These are phyloP conservation scores for Choloepus didactylus DNA, from an alignment of 2,797 vertebrate species.

Conservation along the genomic window DNA sequence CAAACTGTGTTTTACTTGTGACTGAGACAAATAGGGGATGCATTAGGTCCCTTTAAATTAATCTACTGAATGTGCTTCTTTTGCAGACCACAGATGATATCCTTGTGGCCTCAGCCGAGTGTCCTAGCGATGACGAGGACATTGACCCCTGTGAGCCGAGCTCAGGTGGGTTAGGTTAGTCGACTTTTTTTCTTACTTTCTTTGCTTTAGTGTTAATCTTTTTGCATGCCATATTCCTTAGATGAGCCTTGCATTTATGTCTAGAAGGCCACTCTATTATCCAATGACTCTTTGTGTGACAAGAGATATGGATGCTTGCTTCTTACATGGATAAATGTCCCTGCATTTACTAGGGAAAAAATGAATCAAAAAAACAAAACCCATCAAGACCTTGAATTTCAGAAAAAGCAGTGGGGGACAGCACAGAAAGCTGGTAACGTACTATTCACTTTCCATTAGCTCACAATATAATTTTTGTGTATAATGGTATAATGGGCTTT, in stretches of 20 bases:
- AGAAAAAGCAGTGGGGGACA: neutral
- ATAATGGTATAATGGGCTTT: constrained; percentile 30
- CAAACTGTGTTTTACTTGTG: neutral
- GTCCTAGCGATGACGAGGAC: constrained; percentile 99
- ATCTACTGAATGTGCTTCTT: constrained; percentile 78
- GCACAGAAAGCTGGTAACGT: neutral
- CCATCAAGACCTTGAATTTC: neutral
- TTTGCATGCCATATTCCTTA: constrained; percentile 84
- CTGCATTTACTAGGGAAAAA: neutral
- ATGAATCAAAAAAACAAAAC: neutral
- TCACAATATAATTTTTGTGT: constrained; percentile 5
- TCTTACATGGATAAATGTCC: neutral
- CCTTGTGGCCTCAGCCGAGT: constrained; percentile 98
- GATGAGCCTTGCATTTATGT: neutral
- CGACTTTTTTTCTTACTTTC: constrained; percentile 97
- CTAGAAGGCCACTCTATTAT: neutral
- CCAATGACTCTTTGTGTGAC: neutral
- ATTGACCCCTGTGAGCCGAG: constrained; percentile 99
- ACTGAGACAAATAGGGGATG: neutral
- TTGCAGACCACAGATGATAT: constrained; percentile 96
- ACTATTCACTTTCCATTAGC: constrained; percentile 8
- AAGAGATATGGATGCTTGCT: neutral
- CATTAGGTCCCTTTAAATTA: constrained; percentile 45
- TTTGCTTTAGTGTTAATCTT: constrained; percentile 87
- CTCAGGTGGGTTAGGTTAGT: constrained; percentile 99